Evolutionary conservation across 2,797 vertebrate genomes (phyloP), one percentile per base, ranked within the genome.

Genomic region (Enteromius anoplus): DNA sequence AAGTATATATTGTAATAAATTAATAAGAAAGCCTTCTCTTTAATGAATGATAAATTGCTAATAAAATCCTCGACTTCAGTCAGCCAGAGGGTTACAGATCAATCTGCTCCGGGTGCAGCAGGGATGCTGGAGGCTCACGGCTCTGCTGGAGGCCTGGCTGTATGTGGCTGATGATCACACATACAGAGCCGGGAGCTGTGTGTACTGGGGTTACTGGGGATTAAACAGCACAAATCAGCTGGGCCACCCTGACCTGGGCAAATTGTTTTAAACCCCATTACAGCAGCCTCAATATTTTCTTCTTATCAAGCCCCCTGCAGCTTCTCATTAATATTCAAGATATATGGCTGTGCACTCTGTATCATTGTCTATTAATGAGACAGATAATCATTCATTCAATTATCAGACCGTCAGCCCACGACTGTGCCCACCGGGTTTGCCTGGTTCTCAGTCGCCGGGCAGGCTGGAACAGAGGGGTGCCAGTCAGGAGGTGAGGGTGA

Each of bases 241-340:
- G 68, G 91, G 45, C 83, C 58, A 81, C 75, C 83, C 85, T 82
- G 73, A 76, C 66, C 49, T 79, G 91, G 73, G 90, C 92, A 92
- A 94, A 95, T 94, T 94, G 93, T 94, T 94, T 93, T 94, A 95
- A 94, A 93, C 94, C 93, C 93, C 92, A 93, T 93, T 93, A 93
- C 92, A 91, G 91, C 89, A 81, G 91, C 87, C 79, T 86, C 90
- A 86, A 78, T 87, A 88, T 34, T 87, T 89, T 89, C 90, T 90
- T 90, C 96, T 99, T 99, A 99, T 99, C 97, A 97, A 90, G 84
- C 95, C 94, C 90, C 91, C 92, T 93, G 96, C 97, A 99, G 97
- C 97, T 95, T 93, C 96, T 98, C 96, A 98, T 99, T 98, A 99
- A 98, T 99, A 99, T 99, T 98, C 97, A 90, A 92, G 95, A 96